Evolutionary conservation across 2,888 invertebrate species (phyloP), one percentile per base, ranked within the genome.

Genomic region (Mythimna albipuncta): DNA sequence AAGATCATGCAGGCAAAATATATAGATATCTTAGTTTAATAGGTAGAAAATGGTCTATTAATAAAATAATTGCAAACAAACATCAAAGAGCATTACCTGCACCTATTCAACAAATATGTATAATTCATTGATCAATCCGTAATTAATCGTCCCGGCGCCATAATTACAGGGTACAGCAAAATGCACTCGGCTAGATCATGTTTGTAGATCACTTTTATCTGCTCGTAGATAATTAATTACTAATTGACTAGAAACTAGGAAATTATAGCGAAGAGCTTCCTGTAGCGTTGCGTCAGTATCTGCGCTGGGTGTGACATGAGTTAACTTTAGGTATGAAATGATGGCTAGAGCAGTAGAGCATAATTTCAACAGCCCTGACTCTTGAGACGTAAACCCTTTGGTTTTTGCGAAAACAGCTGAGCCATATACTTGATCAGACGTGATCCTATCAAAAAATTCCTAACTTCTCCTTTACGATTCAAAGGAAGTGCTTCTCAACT

Each of bases 91-190:
- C 16, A 16, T 47, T 47, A 47, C 57, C 41, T 38, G 32, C 65
- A 63, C 64, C 64, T 66, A 78, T 67, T 55, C 26, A 57, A 58
- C 11, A 66, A 76, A 66, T 66, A 84, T 77, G 72, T 75, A 32
- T 70, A 74, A 75, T 83, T 86, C 76, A 87, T 83, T 77, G 75
- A 77, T 82, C 84, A 85, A 77, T 82, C 68, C 6, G 64, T 74
- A 86, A 86, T 86, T 83, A 86, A 86, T 84, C 64, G 65, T 41
- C n/a, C 62, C 44, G 70, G 75, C 68, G 41, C 50, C 64, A 71
- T 88, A 85, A 82, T 88, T 85, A 84, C 69, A 65, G 61, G 61
- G 62, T 75, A 88, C 88, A 89, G 68, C 85, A 74, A 84, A 88
- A 75, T 81, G 89, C 89, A 89, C 88, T 88, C 81, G 81, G 69